phyloP scores from a whole-genome alignment of 30 jellyfish, hydroid and myxozoan genomes.

The Mastigias papua region DNA sequence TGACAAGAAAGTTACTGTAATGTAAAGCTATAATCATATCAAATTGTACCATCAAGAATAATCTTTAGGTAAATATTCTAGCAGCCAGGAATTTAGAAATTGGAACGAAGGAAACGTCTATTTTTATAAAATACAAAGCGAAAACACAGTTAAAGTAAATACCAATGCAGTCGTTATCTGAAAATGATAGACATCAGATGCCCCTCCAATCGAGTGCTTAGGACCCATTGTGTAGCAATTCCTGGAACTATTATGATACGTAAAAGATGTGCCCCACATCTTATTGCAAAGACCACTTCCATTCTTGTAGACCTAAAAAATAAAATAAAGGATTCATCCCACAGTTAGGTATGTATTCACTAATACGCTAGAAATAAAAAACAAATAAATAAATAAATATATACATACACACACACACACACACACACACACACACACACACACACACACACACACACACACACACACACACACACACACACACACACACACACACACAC shows the following conservation, averaged over 20 bases:
- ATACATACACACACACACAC: no score
- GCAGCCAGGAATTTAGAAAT: no score
- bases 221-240: slow-evolving; percentile 63
- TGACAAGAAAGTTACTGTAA: no score
- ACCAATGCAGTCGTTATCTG: background rate
- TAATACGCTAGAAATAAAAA: background rate
- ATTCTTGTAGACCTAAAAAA: slow-evolving; percentile 53
- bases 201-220: background rate
- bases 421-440: no score
- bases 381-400: no score
- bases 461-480: no score
- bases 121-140: background rate
- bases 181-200: background rate
- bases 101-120: background rate
- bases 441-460: no score
- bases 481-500: no score
- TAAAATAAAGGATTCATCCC: background rate
- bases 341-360: no score
- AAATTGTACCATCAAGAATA: no score
- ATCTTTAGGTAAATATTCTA: no score
- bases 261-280: slow-evolving; percentile 79
- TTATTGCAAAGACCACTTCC: slow-evolving; percentile 73
- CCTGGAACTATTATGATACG: slow-evolving; percentile 5
- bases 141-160: background rate
- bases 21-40: no score